Evolutionary conservation across 1,140 invertebrate genomes (phyloP), one percentile per base, ranked within the genome.

Genomic region (Diachasmimorpha longicaudata): DNA sequence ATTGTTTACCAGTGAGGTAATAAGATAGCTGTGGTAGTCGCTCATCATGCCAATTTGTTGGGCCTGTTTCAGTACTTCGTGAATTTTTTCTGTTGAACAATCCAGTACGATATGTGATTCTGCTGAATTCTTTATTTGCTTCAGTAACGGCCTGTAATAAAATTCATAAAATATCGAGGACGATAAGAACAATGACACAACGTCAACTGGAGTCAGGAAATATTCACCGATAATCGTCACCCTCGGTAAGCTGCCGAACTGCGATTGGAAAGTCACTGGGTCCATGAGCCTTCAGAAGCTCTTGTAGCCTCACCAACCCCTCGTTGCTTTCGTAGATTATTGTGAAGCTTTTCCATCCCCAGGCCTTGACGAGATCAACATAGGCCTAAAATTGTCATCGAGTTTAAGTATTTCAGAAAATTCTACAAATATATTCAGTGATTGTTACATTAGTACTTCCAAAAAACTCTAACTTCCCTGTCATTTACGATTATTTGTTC

Each of bases 41-140:
- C 95, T 97, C 95, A 97, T 96, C 94, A 97, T 96, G 44, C 96
- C 96, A 68, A 97, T 96, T 90, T 98, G 96, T 89, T 98, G 96
- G 3, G 96, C 96, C 89, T 97, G 96, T 83, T 96, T 96, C 52
- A 98, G 86, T 8, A 97, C 93, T 70, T 95, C 92, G 76, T 95
- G 93, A 74, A 97, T 94, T 81, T 94, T 93, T 68, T 96, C 94
- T 0, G 93, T 95, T 8, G 93, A 93, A 82, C 97, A 98, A 86
- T 98, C 97, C 21, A 99, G 89, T 4, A 99, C 94, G 75, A 99
- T 96, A 84, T 97, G 95, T 0, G 94, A 95, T 86, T 98, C 96
- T 0, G 94, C 95, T 0, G 94, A 95, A 83, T 95, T 95, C 87
- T 97, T 96, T 80, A 98, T 96, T 88, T 97, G 95, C 83, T 97